Evolutionary conservation across 2,797 vertebrate species (phyloP).

Genomic region (Pseudochaenichthys georgianus): DNA sequence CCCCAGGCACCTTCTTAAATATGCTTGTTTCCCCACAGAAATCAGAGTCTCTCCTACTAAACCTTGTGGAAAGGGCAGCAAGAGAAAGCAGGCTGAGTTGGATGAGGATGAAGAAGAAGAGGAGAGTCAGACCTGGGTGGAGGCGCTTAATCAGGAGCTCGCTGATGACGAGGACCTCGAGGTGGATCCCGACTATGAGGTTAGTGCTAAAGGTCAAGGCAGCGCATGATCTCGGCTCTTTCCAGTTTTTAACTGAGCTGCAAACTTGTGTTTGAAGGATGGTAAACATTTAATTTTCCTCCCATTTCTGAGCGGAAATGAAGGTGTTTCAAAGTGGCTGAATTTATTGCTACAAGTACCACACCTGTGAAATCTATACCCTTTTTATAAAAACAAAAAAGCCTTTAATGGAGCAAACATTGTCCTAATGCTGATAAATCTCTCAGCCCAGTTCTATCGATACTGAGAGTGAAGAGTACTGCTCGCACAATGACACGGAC

Average conservation of each 20-base stretch:
- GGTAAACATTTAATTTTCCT: too few relatives aligned
- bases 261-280: too few relatives aligned
- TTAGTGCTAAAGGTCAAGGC: slow-evolving; percentile 31
- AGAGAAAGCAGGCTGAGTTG: slow-evolving; percentile 87
- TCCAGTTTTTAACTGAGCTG: too few relatives aligned
- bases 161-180: slow-evolving; percentile 71
- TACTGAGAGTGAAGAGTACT: slow-evolving; percentile 86
- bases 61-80: slow-evolving; percentile 85
- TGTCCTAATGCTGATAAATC: neutral
- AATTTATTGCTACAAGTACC: too few relatives aligned
- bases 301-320: too few relatives aligned
- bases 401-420: neutral
- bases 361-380: too few relatives aligned
- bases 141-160: slow-evolving; percentile 79
- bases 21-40: slow-evolving; percentile 73
- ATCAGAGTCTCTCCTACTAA: slow-evolving; percentile 76
- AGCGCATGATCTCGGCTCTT: neutral
- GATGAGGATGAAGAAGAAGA: slow-evolving; percentile 80
- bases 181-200: slow-evolving; percentile 86
- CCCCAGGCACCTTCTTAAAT: neutral
- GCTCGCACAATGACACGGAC: slow-evolving; percentile 81
- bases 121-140: slow-evolving; percentile 84
- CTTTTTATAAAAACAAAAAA: too few relatives aligned
- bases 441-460: slow-evolving; percentile 81
- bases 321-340: too few relatives aligned